A percentile compares a stretch with the other conserved stretches of the same genome.
Conservation (phyloP, 1,140 invertebrate species). For the Pseudomyrmex sp. region DNA sequence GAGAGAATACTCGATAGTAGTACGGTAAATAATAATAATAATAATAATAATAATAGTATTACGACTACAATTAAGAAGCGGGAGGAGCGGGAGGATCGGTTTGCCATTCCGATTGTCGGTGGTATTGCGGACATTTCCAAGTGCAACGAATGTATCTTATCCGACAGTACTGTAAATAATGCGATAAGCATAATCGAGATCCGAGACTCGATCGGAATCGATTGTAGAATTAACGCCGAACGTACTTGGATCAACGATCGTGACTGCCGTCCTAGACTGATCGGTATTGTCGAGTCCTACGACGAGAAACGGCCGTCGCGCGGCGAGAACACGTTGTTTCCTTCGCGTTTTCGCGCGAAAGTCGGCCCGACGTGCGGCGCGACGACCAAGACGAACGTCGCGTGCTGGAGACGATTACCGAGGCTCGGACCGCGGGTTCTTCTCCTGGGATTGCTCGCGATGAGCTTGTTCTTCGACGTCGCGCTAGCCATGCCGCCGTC, state of each 20-base stretch:
- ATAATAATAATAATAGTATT: too few relatives aligned
- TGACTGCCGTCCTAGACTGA: slow-evolving; percentile 6
- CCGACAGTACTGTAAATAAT: background rate
- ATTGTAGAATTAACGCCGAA: background rate
- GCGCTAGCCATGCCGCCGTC: slow-evolving; percentile 29
- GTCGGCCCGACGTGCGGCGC: background rate
- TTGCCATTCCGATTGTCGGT: background rate
- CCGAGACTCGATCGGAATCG: background rate
- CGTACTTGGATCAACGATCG: background rate
- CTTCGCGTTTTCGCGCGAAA: slow-evolving; percentile 10
- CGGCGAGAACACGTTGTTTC: background rate
- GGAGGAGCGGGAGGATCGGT: background rate
- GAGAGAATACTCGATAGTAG: background rate
- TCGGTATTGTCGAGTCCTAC: background rate
- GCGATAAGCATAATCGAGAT: background rate
- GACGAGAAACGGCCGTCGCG: background rate
- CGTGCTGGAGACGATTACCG: background rate
- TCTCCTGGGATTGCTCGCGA: slow-evolving; percentile 49
- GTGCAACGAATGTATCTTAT: background rate
- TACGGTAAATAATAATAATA: slow-evolving; percentile 2
- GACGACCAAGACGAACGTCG: background rate
- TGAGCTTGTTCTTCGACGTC: slow-evolving; percentile 43
- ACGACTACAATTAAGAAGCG: background rate
- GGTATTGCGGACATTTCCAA: background rate
- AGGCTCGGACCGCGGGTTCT: slow-evolving; percentile 11